Conservation (phyloP, 2,113 vertebrate species). For the Ailurus styani region DNA sequence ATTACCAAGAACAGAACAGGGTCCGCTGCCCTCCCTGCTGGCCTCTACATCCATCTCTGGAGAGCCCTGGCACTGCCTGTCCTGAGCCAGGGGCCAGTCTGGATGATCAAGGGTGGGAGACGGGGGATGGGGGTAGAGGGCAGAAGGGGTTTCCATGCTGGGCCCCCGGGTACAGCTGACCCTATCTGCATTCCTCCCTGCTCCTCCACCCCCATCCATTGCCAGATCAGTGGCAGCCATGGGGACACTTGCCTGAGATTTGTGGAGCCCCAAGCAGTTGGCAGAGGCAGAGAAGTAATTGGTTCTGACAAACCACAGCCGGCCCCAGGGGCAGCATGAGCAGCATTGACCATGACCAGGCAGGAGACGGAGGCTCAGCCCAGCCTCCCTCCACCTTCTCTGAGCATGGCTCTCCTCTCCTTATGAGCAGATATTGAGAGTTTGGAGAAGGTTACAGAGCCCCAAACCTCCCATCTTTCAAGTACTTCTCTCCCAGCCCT, state of each 20-base stretch:
- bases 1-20: neutral
- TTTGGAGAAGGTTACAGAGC: neutral
- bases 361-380: constrained; percentile 62
- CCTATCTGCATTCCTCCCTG: neutral
- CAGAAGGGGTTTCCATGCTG: neutral
- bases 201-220: neutral
- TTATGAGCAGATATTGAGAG: neutral
- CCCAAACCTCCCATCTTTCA: constrained; percentile 21
- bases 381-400: constrained; percentile 61
- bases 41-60: neutral
- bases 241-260: constrained; percentile 55
- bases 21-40: neutral
- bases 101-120: neutral
- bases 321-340: constrained; percentile 74
- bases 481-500: constrained; percentile 26
- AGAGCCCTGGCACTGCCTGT: neutral
- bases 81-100: neutral
- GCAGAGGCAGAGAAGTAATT: constrained; percentile 81
- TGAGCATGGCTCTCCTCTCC: neutral
- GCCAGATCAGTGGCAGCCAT: constrained; percentile 13
- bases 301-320: constrained; percentile 83
- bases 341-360: constrained; percentile 74
- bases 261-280: constrained; percentile 78
- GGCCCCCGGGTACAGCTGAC: constrained; percentile 7
- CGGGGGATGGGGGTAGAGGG: neutral